A percentile compares a stretch with the other conserved stretches of the same genome.
Conservation (phyloP, 2,113 vertebrate species). For the Upupa epops region DNA sequence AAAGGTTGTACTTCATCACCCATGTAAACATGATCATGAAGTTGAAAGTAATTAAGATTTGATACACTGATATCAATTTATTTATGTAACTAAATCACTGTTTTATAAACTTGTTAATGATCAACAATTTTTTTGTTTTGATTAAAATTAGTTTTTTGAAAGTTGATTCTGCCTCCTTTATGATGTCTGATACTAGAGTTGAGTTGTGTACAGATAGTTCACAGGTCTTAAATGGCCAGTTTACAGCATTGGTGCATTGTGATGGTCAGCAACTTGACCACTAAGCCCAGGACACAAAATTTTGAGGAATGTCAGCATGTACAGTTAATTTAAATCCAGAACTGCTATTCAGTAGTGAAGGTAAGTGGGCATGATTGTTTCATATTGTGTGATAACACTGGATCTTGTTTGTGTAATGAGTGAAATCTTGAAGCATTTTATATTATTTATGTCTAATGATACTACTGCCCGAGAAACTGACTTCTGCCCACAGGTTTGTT, state of each 20-base stretch:
- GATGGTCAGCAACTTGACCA: not conserved
- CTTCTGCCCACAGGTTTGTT: too few relatives aligned
- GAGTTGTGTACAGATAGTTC: not conserved
- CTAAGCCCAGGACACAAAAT: not conserved
- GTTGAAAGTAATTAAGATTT: conserved; percentile 99
- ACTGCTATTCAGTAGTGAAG: too few relatives aligned
- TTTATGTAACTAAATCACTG: conserved; percentile 99
- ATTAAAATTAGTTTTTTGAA: conserved; percentile 99
- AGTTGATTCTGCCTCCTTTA: conserved; percentile 82
- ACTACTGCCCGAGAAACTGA: too few relatives aligned
- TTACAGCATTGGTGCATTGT: not conserved
- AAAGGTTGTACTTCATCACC: conserved; percentile 96
- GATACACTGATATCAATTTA: conserved; percentile 99
- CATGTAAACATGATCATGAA: conserved; percentile 98
- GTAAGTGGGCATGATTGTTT: too few relatives aligned
- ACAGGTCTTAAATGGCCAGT: not conserved
- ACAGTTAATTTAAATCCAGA: too few relatives aligned
- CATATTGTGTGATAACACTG: too few relatives aligned
- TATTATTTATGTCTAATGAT: too few relatives aligned
- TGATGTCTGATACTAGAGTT: conserved; percentile 52
- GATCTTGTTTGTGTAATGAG: too few relatives aligned
- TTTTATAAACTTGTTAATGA: conserved; percentile 99
- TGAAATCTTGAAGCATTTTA: too few relatives aligned
- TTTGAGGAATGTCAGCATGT: not conserved
- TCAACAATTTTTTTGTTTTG: conserved; percentile 95